A percentile compares a stretch with the other conserved stretches of the same genome.
Conservation (phyloP, 2,113 vertebrate species). For the Theristicus caerulescens region DNA sequence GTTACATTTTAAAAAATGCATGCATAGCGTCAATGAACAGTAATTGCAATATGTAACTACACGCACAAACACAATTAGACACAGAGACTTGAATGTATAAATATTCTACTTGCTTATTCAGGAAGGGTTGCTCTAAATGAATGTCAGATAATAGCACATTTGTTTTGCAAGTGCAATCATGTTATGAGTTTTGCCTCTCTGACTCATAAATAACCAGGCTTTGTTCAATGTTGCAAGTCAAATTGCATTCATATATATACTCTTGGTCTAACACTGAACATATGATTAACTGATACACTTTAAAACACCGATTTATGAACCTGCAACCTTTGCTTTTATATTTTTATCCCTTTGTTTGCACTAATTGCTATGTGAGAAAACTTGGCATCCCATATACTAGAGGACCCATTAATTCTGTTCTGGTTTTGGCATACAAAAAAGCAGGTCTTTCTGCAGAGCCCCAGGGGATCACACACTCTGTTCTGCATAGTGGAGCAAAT, state of each 20-base stretch:
- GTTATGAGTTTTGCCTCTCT: background rate
- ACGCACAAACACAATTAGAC: conserved; percentile 39
- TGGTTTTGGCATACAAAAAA: background rate
- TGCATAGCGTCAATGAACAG: background rate
- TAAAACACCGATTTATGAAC: background rate
- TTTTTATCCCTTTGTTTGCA: background rate
- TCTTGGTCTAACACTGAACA: background rate
- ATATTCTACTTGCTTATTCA: conserved; percentile 27
- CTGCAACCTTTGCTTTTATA: background rate
- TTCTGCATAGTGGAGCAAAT: background rate
- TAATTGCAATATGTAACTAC: conserved; percentile 40
- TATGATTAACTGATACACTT: background rate
- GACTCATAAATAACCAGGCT: background rate
- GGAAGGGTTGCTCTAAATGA: background rate
- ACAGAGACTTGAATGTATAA: background rate
- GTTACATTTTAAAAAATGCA: background rate
- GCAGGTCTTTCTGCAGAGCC: background rate
- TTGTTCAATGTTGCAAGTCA: background rate
- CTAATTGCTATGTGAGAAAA: background rate
- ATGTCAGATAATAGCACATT: background rate
- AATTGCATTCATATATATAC: background rate
- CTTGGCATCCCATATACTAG: background rate
- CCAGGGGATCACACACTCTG: background rate
- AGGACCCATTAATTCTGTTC: background rate
- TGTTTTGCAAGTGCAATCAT: conserved; percentile 34